Evolutionary conservation across 2,888 invertebrate genomes (phyloP), one percentile per base, ranked within the genome.

Genomic region (Eledone cirrhosa): DNA sequence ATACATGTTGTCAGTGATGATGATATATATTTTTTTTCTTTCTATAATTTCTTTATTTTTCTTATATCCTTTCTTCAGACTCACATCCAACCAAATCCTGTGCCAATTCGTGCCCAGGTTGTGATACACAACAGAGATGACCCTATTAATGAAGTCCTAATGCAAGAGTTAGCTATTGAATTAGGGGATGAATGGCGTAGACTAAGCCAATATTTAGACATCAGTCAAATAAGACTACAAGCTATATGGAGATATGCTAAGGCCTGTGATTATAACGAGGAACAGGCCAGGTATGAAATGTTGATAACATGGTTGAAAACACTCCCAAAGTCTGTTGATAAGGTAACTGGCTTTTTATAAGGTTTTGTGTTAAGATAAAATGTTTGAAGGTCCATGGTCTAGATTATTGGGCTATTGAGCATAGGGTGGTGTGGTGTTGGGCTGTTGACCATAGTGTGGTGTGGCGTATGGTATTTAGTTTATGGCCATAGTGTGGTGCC

Each of bases 281-380:
- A 81, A 16, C 84, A 87, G 19, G 86, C 86, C 11, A 86, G 86
- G 72, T 88, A 84, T 76, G 86, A 88, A 22, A 89, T 89, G 89
- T 80, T 89, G 78, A 83, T 89, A 82, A 87, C 88, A n/a, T 89
- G 89, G 89, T 79, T 87, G 24, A 89, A 89, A 78, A 84, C 84
- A 72, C 86, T 87, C 48, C 88, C 88, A 0, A 86, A 87, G 80
- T 83, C 87, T 2, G 81, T 83, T 7, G 86, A 88, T 78, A 89
- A 89, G 86, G 89, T 89, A 79, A n/a, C n/a, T n/a, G 78, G 80
- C 41, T 11, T 41, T 41, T 41, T 41, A n/a, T n/a, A n/a, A n/a
- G n/a, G n/a, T n/a, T n/a, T n/a, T n/a, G n/a, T n/a, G n/a, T n/a
- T n/a, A n/a, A n/a, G n/a, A n/a, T n/a, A n/a, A n/a, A n/a, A n/a